Conservation (phyloP, 2,888 invertebrate genomes). For the Graphium colonna region DNA sequence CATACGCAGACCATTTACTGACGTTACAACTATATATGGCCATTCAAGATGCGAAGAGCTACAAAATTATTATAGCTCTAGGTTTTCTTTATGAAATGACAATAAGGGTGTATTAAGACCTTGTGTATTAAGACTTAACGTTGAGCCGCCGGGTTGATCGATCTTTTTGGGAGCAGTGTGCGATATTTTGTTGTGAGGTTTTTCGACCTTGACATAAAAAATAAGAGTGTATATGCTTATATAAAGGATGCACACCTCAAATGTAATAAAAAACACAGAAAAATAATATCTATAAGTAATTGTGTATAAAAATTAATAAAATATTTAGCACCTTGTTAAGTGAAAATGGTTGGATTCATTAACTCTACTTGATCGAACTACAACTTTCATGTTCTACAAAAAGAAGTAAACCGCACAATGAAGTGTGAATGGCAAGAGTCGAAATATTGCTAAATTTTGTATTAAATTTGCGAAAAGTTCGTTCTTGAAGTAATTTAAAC, state of each 20-base stretch:
- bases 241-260: too few species aligned
- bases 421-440: neutral
- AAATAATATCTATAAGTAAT: too few species aligned
- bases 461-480: slow-evolving; percentile 1
- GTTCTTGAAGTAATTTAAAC: neutral
- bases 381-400: neutral
- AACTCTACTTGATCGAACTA: neutral
- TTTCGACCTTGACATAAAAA: too few species aligned
- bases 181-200: too few species aligned
- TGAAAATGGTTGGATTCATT: neutral
- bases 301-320: too few species aligned
- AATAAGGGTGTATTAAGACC: neutral
- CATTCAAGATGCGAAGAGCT: neutral
- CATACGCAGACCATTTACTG: slow-evolving; percentile 47
- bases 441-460: neutral
- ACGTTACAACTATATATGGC: neutral
- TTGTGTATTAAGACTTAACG: too few species aligned
- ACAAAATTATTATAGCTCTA: neutral
- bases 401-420: neutral
- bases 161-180: too few species aligned
- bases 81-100: neutral
- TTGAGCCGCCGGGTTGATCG: too few species aligned
- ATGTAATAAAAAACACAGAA: too few species aligned
- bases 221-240: too few species aligned
- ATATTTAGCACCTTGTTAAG: too few species aligned